These are phyloP conservation scores for Hypsibius dujardini DNA, from an alignment of 1,140 invertebrate species.

Conservation along the genomic window DNA sequence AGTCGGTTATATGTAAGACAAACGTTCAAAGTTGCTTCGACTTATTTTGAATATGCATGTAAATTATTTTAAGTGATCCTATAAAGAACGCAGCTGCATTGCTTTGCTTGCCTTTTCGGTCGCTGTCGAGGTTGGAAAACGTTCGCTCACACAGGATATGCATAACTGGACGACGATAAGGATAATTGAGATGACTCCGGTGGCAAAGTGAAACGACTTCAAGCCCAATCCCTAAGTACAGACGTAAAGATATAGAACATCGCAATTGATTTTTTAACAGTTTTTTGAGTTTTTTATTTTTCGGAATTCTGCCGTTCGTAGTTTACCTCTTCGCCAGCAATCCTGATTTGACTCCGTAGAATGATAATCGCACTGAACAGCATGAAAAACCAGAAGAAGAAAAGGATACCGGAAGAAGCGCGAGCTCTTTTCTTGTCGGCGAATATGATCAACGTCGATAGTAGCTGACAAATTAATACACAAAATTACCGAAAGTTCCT, in stretches of 20 bases:
- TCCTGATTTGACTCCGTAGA: neutral
- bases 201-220: neutral
- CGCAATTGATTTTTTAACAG: too few relatives aligned
- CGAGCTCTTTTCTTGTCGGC: neutral
- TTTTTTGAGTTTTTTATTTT: neutral
- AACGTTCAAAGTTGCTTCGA: too few relatives aligned
- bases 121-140: neutral
- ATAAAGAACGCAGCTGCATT: too few relatives aligned
- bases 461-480: neutral
- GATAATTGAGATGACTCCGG: neutral
- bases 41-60: too few relatives aligned
- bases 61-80: too few relatives aligned
- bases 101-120: neutral
- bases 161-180: neutral
- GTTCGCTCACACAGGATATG: neutral
- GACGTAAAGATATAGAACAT: too few relatives aligned
- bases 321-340: neutral
- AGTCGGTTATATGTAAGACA: too few relatives aligned
- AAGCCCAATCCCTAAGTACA: neutral
- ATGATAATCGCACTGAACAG: neutral
- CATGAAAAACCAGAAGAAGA: conserved; percentile 6
- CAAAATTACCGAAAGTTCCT: neutral
- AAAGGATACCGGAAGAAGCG: neutral
- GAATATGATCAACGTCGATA: neutral
- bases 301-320: neutral